Percentiles rank a stretch among this genome's conserved stretches.
Evolutionary conservation across 2,113 vertebrate species (phyloP).

Genomic region (Empidonax alnorum): DNA sequence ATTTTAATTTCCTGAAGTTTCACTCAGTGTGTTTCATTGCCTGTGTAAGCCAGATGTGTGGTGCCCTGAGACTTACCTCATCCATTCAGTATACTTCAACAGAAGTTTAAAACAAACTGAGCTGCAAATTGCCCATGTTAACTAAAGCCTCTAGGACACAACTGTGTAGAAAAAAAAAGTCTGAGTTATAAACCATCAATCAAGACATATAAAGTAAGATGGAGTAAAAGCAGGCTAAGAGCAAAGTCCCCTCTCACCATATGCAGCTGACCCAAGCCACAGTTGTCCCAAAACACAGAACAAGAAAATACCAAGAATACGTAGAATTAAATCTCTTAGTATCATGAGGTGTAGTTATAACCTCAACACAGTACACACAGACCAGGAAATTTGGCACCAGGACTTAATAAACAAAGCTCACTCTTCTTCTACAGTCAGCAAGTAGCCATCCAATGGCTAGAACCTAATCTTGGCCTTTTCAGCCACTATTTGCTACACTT

Average conservation of each 20-base stretch:
- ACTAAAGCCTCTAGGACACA: neutral
- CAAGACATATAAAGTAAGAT: neutral
- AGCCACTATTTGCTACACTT: neutral
- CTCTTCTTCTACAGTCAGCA: neutral
- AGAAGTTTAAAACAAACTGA: constrained; percentile 40
- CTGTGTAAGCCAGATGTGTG: constrained; percentile 37
- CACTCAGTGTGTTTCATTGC: neutral
- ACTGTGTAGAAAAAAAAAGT: neutral
- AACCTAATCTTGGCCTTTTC: neutral
- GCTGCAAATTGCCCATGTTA: neutral
- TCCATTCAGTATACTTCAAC: neutral
- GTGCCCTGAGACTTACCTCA: constrained; percentile 39
- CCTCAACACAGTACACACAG: neutral
- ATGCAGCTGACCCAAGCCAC: neutral
- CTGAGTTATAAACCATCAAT: constrained; percentile 1
- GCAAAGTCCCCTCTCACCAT: neutral
- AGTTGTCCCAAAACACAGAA: neutral
- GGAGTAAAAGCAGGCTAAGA: neutral
- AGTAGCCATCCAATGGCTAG: neutral
- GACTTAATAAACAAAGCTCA: neutral
- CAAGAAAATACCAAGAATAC: neutral
- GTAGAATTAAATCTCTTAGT: neutral
- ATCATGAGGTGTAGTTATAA: neutral
- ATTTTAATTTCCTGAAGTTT: constrained; percentile 70
- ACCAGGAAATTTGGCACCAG: neutral